These are phyloP conservation scores for Alfaro cultratus DNA, from an alignment of 2,797 vertebrate species.

Conservation along the genomic window DNA sequence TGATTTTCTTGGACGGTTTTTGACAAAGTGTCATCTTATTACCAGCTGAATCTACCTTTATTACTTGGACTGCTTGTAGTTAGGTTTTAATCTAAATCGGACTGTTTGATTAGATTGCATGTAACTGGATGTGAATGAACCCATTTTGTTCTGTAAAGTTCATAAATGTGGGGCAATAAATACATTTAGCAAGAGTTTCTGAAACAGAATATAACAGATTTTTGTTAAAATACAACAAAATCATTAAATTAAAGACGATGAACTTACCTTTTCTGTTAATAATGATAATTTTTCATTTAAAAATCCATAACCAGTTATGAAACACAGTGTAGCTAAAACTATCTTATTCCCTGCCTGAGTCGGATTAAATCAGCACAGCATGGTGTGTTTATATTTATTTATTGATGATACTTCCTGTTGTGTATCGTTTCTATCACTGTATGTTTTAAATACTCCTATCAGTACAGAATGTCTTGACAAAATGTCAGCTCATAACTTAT, in stretches of 20 bases:
- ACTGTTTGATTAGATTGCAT: not conserved
- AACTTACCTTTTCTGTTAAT: not conserved
- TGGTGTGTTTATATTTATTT: not conserved
- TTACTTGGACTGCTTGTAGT: not conserved
- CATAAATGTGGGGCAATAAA: not conserved
- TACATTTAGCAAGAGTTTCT: not conserved
- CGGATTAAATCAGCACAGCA: not conserved
- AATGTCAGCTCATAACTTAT: not conserved
- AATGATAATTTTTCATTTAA: not conserved
- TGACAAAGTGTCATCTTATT: not conserved
- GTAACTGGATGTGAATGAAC: not conserved
- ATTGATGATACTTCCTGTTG: not conserved
- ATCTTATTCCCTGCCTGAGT: not conserved
- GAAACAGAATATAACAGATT: not conserved
- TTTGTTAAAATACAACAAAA: not conserved
- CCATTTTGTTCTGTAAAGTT: not conserved
- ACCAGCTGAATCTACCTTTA: not conserved
- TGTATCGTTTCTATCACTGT: not conserved
- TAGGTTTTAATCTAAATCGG: not conserved
- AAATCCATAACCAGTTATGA: not conserved
- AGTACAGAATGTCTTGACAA: not conserved
- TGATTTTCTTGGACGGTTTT: not conserved
- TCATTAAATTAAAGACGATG: not conserved
- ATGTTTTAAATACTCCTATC: not conserved
- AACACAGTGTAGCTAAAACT: not conserved